Percentiles rank a stretch among this genome's conserved stretches.
phyloP scores from a whole-genome alignment of 1,140 invertebrate species.

The Platorchestia sp. region DNA sequence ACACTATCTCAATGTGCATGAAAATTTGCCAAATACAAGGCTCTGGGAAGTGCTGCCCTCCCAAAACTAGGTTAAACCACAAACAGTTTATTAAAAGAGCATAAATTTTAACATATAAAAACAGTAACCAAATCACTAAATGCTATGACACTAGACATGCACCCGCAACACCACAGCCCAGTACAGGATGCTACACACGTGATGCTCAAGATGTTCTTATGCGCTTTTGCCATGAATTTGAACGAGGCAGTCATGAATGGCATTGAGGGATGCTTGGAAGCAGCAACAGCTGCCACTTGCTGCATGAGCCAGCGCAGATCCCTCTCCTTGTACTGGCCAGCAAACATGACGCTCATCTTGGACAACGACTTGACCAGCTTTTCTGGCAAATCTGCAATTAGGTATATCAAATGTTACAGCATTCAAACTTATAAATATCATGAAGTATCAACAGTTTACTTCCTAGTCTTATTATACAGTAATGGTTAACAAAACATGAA shows the following conservation, averaged over 20 bases:
- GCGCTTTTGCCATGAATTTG: background rate
- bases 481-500: too few relatives aligned
- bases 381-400: slow-evolving; percentile 7
- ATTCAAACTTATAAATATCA: background rate
- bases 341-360: slow-evolving; percentile 40
- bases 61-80: too few relatives aligned
- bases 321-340: background rate
- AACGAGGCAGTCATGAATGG: background rate
- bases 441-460: too few relatives aligned
- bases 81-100: too few relatives aligned
- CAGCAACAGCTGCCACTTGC: background rate
- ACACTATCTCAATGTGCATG: too few relatives aligned
- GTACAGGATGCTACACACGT: background rate
- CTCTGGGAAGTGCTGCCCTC: too few relatives aligned
- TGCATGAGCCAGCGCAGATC: slow-evolving; percentile 37
- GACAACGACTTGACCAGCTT: slow-evolving; percentile 34
- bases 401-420: background rate
- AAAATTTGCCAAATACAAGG: too few relatives aligned
- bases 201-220: slow-evolving; percentile 11
- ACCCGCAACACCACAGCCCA: too few relatives aligned
- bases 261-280: slow-evolving; percentile 20
- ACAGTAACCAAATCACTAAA: too few relatives aligned
- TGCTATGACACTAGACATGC: too few relatives aligned
- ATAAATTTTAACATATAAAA: too few relatives aligned
- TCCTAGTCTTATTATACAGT: too few relatives aligned